Evolutionary conservation across 92 coral and sea anemone genomes (phyloP).

Genomic region (Epizoanthus stellaris): DNA sequence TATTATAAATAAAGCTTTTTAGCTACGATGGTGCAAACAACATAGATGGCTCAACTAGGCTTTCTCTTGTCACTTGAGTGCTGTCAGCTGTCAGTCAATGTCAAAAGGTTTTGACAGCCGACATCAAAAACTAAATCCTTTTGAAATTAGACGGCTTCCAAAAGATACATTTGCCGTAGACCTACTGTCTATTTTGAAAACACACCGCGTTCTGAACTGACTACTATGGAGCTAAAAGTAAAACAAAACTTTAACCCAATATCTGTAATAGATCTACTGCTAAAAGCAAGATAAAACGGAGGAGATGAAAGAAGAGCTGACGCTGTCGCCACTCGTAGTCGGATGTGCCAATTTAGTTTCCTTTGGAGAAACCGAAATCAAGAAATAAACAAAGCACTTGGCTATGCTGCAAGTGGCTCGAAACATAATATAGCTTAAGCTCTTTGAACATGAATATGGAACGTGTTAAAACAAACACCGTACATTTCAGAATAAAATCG

Average conservation of each 20-base stretch:
- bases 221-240: conserved; percentile 23
- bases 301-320: conserved; percentile 5
- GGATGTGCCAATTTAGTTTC: conserved; percentile 14
- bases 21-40: conserved; percentile 15
- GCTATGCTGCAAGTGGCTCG: conserved; percentile 14
- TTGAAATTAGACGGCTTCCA: conserved; percentile 36
- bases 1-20: background rate
- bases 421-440: conserved; percentile 18
- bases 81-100: conserved; percentile 66
- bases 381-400: conserved; percentile 32
- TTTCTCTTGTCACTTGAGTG: conserved; percentile 27
- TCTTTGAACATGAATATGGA: conserved; percentile 9
- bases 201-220: conserved; percentile 26
- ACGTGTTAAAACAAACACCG: conserved; percentile 13
- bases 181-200: conserved; percentile 29
- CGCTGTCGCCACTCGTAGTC: conserved; percentile 29
- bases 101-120: conserved; percentile 57
- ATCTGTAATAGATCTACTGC: conserved; percentile 40
- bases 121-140: conserved; percentile 53
- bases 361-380: conserved; percentile 39
- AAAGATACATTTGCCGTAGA: conserved; percentile 36
- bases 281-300: conserved; percentile 34
- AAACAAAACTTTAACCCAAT: conserved; percentile 31
- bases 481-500: background rate
- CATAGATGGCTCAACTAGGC: conserved; percentile 1